Conservation (phyloP, 2,113 vertebrate species). For the Ceyx melanurus region DNA sequence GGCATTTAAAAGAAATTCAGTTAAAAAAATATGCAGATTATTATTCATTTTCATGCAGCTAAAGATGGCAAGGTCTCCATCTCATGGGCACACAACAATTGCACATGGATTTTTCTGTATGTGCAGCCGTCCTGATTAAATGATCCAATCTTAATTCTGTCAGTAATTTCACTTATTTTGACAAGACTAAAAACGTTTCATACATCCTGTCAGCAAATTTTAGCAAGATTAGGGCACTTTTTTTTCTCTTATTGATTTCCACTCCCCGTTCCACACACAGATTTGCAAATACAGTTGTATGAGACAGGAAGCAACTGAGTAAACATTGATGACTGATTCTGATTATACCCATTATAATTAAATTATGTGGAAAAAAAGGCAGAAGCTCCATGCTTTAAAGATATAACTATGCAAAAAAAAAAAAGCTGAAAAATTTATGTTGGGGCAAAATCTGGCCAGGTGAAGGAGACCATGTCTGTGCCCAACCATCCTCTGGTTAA, state of each 20-base stretch:
- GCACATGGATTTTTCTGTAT: neutral
- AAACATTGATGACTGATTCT: neutral
- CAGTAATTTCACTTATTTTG: neutral
- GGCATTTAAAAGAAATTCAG: neutral
- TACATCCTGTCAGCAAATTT: neutral
- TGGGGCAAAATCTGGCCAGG: neutral
- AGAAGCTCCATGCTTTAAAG: neutral
- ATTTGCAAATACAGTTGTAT: neutral
- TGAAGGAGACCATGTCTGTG: fast-evolving
- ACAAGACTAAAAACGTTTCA: neutral
- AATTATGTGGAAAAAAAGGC: neutral
- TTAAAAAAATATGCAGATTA: neutral
- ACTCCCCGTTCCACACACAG: neutral
- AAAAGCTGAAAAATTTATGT: neutral
- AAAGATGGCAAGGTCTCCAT: neutral
- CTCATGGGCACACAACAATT: neutral
- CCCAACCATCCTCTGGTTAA: fast-evolving
- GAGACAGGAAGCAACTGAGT: neutral
- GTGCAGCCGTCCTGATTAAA: neutral
- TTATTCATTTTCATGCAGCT: neutral
- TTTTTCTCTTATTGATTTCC: neutral
- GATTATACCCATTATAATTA: neutral
- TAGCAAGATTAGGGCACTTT: neutral
- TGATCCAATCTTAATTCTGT: neutral
- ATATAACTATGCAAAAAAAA: fast-evolving